phyloP scores from a whole-genome alignment of 2,113 vertebrate genomes.

The Dromiciops gliroides region DNA sequence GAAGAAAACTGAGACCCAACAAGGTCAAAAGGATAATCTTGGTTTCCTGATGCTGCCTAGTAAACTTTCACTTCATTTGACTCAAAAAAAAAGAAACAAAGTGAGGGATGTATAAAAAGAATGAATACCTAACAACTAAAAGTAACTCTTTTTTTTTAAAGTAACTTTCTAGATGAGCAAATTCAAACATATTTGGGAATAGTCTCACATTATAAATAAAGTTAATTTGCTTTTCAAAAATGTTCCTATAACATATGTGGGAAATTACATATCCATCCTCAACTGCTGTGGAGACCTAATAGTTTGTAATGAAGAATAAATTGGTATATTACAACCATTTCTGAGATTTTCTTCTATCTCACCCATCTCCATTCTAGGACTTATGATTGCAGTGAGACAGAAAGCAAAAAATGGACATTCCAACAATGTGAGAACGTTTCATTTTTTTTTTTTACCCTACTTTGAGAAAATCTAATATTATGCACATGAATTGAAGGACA shows the following conservation, averaged over 20 bases:
- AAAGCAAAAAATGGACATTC: background rate
- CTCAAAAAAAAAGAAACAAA: background rate
- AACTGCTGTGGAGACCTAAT: background rate
- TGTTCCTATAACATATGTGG: background rate
- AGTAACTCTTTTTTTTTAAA: no score
- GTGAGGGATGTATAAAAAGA: background rate
- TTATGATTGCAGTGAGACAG: background rate
- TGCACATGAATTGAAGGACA: background rate
- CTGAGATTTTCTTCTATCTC: background rate
- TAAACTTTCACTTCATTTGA: background rate
- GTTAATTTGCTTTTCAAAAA: background rate
- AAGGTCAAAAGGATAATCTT: background rate
- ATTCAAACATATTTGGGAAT: background rate
- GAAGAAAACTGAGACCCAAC: background rate
- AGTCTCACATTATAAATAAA: background rate
- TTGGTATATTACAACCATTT: background rate
- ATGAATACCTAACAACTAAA: background rate
- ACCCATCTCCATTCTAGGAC: background rate
- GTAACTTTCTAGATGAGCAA: background rate
- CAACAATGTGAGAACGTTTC: background rate
- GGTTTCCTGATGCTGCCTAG: background rate
- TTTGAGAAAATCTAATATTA: conserved; percentile 26
- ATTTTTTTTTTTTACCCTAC: background rate
- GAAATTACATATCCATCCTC: conserved; percentile 1
- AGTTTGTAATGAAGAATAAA: background rate